phyloP scores from a whole-genome alignment of 2,113 vertebrate genomes.

The Petrocephalus zakoni region DNA sequence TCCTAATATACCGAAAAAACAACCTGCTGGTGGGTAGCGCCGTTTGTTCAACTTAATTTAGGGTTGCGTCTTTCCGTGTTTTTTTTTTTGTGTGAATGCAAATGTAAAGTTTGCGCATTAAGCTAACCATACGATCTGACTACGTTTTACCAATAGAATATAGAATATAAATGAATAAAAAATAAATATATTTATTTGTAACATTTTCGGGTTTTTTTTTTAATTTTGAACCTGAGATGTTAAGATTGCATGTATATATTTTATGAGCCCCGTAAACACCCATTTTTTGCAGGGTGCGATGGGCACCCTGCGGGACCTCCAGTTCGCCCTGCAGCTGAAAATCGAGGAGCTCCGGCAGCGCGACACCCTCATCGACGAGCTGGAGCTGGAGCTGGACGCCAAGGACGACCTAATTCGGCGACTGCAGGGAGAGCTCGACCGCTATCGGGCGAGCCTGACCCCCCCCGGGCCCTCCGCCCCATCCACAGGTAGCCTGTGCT shows the following conservation, averaged over 20 bases:
- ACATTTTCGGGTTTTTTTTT: neutral
- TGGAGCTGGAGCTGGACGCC: constrained; percentile 63
- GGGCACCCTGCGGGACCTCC: constrained; percentile 60
- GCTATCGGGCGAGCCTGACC: constrained; percentile 51
- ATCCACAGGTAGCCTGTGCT: constrained; percentile 35
- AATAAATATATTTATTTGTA: neutral
- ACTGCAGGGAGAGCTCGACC: constrained; percentile 62
- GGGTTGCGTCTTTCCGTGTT: neutral
- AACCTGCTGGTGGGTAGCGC: neutral
- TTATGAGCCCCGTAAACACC: neutral
- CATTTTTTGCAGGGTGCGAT: neutral
- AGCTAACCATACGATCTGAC: neutral
- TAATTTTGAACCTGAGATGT: neutral
- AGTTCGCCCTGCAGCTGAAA: constrained; percentile 62
- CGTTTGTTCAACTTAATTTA: neutral
- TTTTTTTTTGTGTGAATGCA: neutral
- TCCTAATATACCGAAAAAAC: neutral
- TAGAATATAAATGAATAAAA: neutral
- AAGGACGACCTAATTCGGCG: constrained; percentile 63
- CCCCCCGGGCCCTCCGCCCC: constrained; percentile 45
- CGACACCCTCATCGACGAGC: constrained; percentile 61
- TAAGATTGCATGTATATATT: neutral
- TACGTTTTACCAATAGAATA: neutral
- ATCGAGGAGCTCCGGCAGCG: constrained; percentile 63
- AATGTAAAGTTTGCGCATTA: constrained; percentile 3